These are phyloP conservation scores for Asobara japonica DNA, from an alignment of 1,140 invertebrate species.

Conservation along the genomic window DNA sequence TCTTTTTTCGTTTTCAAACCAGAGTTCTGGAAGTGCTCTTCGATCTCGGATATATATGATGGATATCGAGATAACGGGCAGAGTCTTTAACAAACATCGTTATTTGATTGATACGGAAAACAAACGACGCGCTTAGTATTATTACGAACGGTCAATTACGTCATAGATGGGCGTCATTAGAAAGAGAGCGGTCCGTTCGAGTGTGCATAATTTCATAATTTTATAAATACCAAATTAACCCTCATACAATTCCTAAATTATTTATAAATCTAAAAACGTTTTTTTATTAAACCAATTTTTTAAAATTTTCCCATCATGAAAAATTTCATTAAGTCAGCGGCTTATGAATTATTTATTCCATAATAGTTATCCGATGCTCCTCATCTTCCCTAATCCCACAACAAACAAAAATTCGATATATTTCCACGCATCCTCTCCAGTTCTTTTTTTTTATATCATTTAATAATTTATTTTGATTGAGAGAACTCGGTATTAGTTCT, in stretches of 20 bases:
- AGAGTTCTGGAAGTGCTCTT: conserved; percentile 30
- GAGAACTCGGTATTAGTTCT: conserved; percentile 13
- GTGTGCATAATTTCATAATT: conserved; percentile 7
- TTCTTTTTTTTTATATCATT: neutral
- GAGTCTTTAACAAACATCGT: conserved; percentile 39
- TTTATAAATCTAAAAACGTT: neutral
- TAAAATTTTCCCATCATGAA: neutral
- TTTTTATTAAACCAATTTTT: neutral
- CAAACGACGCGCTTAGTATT: conserved; percentile 36
- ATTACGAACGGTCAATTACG: conserved; percentile 22
- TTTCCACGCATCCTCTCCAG: neutral
- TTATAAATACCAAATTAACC: neutral
- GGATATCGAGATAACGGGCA: conserved; percentile 34
- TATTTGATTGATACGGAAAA: conserved; percentile 35
- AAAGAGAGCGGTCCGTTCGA: conserved; percentile 20
- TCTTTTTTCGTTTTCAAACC: conserved; percentile 30
- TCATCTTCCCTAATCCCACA: neutral
- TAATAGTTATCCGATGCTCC: neutral
- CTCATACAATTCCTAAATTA: neutral
- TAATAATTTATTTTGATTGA: conserved; percentile 16
- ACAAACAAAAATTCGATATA: conserved; percentile 12
- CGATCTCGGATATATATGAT: conserved; percentile 12
- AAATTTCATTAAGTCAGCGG: neutral
- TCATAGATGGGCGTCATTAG: neutral
- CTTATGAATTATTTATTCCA: neutral